Conservation (phyloP, 2,113 vertebrate genomes). For the Muntiacus muntjak region DNA sequence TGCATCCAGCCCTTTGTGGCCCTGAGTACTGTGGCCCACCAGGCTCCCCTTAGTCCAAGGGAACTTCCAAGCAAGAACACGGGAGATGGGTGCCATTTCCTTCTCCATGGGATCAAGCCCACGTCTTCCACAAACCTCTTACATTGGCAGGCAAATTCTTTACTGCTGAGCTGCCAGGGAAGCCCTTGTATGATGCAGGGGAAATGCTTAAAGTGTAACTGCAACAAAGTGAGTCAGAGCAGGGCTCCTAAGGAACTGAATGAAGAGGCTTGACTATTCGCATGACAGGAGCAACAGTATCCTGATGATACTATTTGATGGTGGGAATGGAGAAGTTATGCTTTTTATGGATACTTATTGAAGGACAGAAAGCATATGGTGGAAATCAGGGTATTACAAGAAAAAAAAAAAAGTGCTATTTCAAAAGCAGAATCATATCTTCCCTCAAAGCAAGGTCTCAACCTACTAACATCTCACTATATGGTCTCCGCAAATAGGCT, state of each 20-base stretch:
- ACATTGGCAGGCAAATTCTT: background rate
- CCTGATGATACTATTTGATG: background rate
- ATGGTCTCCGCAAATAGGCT: background rate
- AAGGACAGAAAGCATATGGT: background rate
- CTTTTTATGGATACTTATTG: background rate
- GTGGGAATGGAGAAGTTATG: background rate
- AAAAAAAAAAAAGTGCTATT: background rate
- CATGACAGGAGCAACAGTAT: background rate
- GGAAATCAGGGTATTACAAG: background rate
- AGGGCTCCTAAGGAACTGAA: background rate
- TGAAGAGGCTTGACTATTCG: background rate
- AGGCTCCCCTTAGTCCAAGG: background rate
- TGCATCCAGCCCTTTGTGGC: background rate
- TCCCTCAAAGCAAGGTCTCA: background rate
- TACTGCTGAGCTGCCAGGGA: background rate
- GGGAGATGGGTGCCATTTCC: background rate
- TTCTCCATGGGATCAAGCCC: background rate
- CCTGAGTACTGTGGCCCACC: background rate
- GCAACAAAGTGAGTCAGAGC: background rate
- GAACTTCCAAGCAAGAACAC: background rate
- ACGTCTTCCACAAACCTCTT: background rate
- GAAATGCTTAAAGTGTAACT: background rate
- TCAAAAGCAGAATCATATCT: background rate
- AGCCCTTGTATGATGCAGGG: background rate
- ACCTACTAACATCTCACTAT: background rate